Base-by-base conservation (phyloP, 2,888 invertebrate genomes). In the Odontomyia ornata region DNA sequence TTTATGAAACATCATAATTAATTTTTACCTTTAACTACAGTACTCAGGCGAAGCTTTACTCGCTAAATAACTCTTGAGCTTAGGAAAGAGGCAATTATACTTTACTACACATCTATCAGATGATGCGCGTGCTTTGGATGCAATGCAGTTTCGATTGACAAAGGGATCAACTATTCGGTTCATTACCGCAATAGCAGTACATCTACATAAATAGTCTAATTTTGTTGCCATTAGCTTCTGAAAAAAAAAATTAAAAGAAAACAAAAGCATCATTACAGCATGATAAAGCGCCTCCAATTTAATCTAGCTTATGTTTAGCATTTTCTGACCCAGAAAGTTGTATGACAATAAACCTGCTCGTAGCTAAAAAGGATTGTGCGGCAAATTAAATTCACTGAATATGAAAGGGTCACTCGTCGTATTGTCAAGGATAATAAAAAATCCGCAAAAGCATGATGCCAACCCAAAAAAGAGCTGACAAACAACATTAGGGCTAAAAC, bases 371-470 rank as follows among this genome's bases (percentile, higher is more conserved):
- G 27, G 18, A 69, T 69, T 69, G 13, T 69, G 18, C 43, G 69
- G 46, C 47, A 47, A 23, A 69, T 69, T 69, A 18, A 18, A 18
- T 23, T 36, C 21, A 47, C 15, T 1, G n/a, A 47, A 46, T 18
- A 69, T n/a, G 13, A 69, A 69, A 69, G 47, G 69, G 69, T 69
- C 69, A 69, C 23, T 43, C 47, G 15, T 47, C 25, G 36, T 69
- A 47, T 69, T 69, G 69, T 69, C 47, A 69, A 69, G 46, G 69
- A 69, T 69, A 47, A 69, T 46, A 69, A 69, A 69, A 69, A 36
- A 69, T 11, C 69, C 47, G 28, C 47, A 27, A 69, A 69, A 69
- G 47, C 43, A 69, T 69, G 69, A 69, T 23, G 46, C 47, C 43
- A 69, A 18, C 46, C 18, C 25, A 25, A 69, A 69, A 69, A 21